Conservation (phyloP, 2,888 invertebrate species). For the Philereme transversata region DNA sequence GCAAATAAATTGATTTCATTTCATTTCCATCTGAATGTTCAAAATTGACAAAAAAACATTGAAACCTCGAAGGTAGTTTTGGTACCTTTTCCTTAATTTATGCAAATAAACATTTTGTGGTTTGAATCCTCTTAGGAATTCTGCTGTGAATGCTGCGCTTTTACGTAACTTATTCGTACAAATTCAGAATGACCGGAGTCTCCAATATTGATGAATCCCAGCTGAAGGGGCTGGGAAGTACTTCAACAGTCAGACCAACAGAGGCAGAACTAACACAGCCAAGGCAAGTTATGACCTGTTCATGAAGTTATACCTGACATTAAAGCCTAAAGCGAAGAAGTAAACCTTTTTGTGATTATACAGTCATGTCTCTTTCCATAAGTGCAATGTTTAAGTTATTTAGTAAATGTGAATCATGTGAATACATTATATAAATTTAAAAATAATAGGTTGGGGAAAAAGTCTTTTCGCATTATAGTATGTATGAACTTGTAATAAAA, state of each 20-base stretch:
- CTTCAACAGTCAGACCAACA: conserved; percentile 88
- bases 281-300: conserved; percentile 91
- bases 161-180: conserved; percentile 65
- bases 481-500: too few relatives aligned
- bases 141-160: conserved; percentile 39
- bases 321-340: conserved; percentile 88
- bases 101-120: too few relatives aligned
- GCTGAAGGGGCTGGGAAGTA: conserved; percentile 88
- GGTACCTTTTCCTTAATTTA: too few relatives aligned
- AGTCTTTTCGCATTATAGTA: too few relatives aligned
- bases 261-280: conserved; percentile 90
- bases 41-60: too few relatives aligned
- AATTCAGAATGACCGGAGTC: conserved; percentile 74
- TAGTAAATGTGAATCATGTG: conserved; percentile 65
- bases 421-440: conserved; percentile 33
- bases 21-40: too few relatives aligned
- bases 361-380: conserved; percentile 54
- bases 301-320: conserved; percentile 84
- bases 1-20: too few relatives aligned
- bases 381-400: conserved; percentile 64
- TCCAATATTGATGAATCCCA: conserved; percentile 85
- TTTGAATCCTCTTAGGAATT: conserved; percentile 1
- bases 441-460: too few relatives aligned
- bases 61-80: too few relatives aligned
- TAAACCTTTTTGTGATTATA: conserved; percentile 53